Percentiles rank a stretch among this genome's conserved stretches.
Conservation (phyloP, 2,113 vertebrate genomes). For the Eulemur rufifrons region DNA sequence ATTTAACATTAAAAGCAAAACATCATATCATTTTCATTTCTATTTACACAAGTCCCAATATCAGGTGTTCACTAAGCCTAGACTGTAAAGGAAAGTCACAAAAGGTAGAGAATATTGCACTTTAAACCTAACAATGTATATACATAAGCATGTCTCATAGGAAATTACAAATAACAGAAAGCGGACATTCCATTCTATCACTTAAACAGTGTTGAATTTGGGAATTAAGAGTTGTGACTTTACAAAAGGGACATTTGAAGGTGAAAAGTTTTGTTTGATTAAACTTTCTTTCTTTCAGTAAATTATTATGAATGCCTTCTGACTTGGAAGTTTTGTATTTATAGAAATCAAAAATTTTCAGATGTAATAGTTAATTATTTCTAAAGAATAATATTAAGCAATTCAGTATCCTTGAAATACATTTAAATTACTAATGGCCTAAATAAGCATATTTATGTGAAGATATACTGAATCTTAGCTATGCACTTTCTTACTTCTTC, state of each 20-base stretch:
- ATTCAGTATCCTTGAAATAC: neutral
- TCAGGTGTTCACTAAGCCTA: neutral
- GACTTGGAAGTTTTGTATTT: neutral
- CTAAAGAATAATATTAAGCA: neutral
- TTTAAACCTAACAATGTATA: neutral
- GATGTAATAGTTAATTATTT: neutral
- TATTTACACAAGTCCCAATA: neutral
- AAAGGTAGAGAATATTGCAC: neutral
- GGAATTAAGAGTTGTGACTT: neutral
- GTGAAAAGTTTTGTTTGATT: neutral
- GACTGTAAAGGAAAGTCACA: neutral
- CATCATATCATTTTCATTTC: neutral
- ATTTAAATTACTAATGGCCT: neutral
- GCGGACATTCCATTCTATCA: too few species aligned
- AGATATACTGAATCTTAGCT: neutral
- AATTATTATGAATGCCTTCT: neutral
- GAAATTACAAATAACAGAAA: neutral
- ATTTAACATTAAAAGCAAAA: neutral
- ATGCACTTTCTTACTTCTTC: accelerated
- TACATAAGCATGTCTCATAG: neutral
- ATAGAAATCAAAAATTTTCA: neutral
- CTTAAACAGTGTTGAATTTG: neutral
- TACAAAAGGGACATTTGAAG: neutral
- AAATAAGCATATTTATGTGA: neutral
- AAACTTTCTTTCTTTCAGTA: neutral